Percentiles rank a stretch among this genome's conserved stretches.
Evolutionary conservation across 2,797 vertebrate species (phyloP).

Genomic region (Champsocephalus esox): DNA sequence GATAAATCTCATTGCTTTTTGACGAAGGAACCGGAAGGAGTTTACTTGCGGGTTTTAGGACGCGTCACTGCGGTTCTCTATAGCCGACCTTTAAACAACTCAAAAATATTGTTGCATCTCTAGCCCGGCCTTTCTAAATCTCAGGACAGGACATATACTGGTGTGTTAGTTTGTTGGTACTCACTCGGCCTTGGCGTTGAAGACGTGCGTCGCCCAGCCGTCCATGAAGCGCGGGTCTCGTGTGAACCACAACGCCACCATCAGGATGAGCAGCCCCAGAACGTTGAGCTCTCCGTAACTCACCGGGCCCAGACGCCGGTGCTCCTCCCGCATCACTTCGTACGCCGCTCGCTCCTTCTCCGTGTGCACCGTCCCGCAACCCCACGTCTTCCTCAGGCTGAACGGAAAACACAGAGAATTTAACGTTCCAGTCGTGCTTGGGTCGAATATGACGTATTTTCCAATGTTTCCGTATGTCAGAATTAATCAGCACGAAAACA

Average conservation of each 20-base stretch:
- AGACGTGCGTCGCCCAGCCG: constrained; percentile 89
- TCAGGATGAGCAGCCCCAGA: constrained; percentile 86
- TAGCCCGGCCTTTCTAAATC: no score
- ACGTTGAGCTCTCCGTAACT: constrained; percentile 90
- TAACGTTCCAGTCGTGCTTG: no score
- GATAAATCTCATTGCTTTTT: no score
- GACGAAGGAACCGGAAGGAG: no score
- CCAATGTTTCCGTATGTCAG: no score
- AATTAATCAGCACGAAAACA: no score
- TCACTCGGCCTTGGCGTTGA: constrained; percentile 88
- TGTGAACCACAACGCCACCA: constrained; percentile 94
- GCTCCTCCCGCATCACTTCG: constrained; percentile 83
- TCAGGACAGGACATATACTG: no score
- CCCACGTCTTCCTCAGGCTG: constrained; percentile 88
- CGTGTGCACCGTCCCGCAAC: constrained; percentile 76
- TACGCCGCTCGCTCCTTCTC: constrained; percentile 84
- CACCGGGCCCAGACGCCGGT: constrained; percentile 87
- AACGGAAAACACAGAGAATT: neutral
- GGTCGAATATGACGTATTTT: no score
- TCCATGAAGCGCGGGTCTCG: constrained; percentile 91
- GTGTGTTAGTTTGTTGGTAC: constrained; percentile 40
- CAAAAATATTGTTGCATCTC: no score
- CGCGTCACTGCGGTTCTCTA: no score
- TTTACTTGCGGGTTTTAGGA: no score
- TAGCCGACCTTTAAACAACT: no score